Percentiles rank a stretch among this genome's conserved stretches.
Evolutionary conservation across 1,140 invertebrate genomes (phyloP).

Genomic region (Matsumurasca onukii): DNA sequence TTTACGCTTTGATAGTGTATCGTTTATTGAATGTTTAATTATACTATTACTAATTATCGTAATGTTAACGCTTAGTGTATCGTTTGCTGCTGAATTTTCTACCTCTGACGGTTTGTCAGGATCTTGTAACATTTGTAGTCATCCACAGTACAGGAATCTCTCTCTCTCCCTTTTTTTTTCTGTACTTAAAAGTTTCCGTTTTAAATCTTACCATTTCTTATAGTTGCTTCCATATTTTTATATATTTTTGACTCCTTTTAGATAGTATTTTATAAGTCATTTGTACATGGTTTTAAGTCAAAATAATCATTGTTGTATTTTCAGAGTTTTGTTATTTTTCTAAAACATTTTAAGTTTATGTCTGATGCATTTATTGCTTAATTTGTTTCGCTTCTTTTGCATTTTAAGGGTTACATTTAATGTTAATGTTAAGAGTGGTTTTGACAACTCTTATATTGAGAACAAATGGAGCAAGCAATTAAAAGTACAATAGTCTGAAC

Average conservation of each 20-base stretch:
- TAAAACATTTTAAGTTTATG: not conserved
- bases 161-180: not conserved
- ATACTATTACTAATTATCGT: constrained; percentile 27
- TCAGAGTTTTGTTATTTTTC: not conserved
- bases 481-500: not conserved
- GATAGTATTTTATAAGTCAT: too few species aligned
- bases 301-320: not conserved
- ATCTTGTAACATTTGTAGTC: not conserved
- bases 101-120: not conserved
- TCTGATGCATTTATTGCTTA: not conserved
- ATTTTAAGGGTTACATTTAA: not conserved
- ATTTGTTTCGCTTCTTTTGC: not conserved
- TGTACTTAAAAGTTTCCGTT: constrained; percentile 13
- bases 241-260: too few species aligned
- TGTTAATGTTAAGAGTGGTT: not conserved
- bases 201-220: too few species aligned
- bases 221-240: too few species aligned
- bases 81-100: not conserved
- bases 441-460: not conserved
- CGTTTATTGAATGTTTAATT: constrained; percentile 29
- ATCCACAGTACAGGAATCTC: constrained; percentile 12
- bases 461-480: constrained; percentile 8
- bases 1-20: constrained; percentile 28
- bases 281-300: not conserved
- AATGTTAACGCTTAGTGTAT: constrained; percentile 24